Evolutionary conservation across 2,888 invertebrate species (phyloP), one percentile per base, ranked within the genome.

Genomic region (Empis livida): DNA sequence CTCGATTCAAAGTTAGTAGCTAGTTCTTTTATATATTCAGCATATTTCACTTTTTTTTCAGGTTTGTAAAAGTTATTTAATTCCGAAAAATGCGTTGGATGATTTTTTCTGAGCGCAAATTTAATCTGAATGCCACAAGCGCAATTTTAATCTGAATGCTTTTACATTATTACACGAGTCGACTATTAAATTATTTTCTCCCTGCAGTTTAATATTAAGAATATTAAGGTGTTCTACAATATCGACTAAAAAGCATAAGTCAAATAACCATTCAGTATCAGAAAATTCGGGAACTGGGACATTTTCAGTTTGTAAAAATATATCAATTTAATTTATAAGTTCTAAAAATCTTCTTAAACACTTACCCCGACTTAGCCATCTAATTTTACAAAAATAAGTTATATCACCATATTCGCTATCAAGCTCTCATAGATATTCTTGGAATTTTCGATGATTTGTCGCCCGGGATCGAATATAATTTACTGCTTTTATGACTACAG

Each of bases 291-390:
- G 10, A 20, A 40, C 20, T 10, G 20, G 10, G 20, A 16, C 10
- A 23, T 40, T 40, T 35, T 46, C 20, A 2, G 9, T 15, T 17
- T 8, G 17, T 13, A 46, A 14, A 48, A 44, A 48, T 13, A 43
- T 35, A 5, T 30, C 20, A 20, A 47, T 47, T 44, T 44, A 40
- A 23, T 47, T 10, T 13, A 2, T 13, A 20, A 47, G 35, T 11
- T 47, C 44, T 37, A 17, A 47, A 47, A 47, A 47, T 35, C 47
- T 43, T 31, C 43, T 15, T 27, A 48, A 44, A 40, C 32, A 44
- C 39, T 35, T 44, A 35, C 48, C 44, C 27, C 46, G 42, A 17
- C 46, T 46, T 10, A 46, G 20, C 46, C 46, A 46, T 20, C 46
- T 42, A 30, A 46, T 35, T 20, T 46, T 16, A 32, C 17, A 35